Percentiles rank a stretch among this genome's conserved stretches.
Evolutionary conservation across 2,113 vertebrate species (phyloP).

Genomic region (Ranitomeya imitator): DNA sequence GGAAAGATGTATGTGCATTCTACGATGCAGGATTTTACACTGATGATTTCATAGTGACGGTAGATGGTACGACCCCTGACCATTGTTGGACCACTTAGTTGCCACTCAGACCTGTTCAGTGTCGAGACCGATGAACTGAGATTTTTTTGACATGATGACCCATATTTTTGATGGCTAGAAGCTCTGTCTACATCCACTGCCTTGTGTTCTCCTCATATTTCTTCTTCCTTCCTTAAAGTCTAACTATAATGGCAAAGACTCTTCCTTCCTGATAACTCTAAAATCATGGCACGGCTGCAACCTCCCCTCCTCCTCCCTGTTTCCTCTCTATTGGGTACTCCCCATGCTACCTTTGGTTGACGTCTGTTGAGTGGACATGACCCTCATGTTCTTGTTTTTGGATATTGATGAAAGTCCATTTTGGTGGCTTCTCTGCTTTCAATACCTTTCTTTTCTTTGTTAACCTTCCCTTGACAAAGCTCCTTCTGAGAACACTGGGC

Average conservation of each 20-base stretch:
- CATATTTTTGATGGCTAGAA: no score
- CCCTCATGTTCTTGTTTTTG: background rate
- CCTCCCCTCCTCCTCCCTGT: background rate
- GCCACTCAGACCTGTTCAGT: no score
- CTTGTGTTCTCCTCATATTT: background rate
- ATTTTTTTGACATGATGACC: background rate
- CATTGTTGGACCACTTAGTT: no score
- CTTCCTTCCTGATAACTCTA: background rate
- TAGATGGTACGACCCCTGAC: no score
- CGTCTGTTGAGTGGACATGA: background rate
- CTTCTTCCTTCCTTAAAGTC: background rate
- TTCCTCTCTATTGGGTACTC: background rate
- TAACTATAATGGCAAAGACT: background rate
- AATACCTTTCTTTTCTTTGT: conserved; percentile 25
- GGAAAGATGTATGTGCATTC: background rate
- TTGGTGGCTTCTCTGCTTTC: conserved; percentile 11
- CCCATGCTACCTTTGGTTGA: background rate
- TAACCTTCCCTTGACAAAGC: conserved; percentile 19
- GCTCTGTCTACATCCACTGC: background rate
- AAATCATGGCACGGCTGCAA: background rate
- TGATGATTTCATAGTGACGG: no score
- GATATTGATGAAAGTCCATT: background rate
- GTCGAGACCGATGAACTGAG: background rate
- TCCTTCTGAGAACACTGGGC: background rate
- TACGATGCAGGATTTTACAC: no score